Percentiles rank a stretch among this genome's conserved stretches.
These are phyloP conservation scores for Delphinapterus leucas DNA, from an alignment of 2,113 vertebrate genomes.

Conservation along the genomic window DNA sequence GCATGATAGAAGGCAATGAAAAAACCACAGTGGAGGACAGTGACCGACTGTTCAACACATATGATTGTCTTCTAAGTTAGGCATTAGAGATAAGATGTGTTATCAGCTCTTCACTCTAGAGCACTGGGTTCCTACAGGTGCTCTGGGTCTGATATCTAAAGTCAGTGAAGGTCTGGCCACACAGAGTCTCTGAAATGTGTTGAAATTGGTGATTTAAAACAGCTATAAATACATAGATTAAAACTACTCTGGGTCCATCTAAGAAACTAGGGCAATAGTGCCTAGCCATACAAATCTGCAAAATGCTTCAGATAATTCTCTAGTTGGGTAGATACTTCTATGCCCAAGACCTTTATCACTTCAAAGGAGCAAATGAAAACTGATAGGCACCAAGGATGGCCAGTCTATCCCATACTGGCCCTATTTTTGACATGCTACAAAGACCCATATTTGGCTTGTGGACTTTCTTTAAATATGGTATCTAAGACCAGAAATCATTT, in stretches of 20 bases:
- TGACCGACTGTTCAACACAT: background rate
- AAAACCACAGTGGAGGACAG: background rate
- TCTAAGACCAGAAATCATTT: background rate
- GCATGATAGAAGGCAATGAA: background rate
- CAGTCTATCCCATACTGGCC: background rate
- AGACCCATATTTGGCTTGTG: background rate
- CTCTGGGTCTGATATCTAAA: background rate
- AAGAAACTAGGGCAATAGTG: background rate
- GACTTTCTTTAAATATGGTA: background rate
- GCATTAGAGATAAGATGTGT: background rate
- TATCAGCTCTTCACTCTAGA: background rate
- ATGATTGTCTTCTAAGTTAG: background rate
- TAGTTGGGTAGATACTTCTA: background rate
- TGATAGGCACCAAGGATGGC: background rate
- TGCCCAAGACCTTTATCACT: background rate
- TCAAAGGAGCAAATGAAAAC: constrained; percentile 9
- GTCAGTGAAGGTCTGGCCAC: background rate
- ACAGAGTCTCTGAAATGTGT: background rate
- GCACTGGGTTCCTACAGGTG: background rate
- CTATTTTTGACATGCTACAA: background rate
- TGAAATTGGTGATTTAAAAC: background rate
- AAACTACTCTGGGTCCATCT: background rate
- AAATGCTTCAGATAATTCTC: background rate
- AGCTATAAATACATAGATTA: background rate
- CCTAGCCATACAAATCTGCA: background rate